Evolutionary conservation across 2,888 invertebrate genomes (phyloP), one percentile per base, ranked within the genome.

Genomic region (Eledona agricola): DNA sequence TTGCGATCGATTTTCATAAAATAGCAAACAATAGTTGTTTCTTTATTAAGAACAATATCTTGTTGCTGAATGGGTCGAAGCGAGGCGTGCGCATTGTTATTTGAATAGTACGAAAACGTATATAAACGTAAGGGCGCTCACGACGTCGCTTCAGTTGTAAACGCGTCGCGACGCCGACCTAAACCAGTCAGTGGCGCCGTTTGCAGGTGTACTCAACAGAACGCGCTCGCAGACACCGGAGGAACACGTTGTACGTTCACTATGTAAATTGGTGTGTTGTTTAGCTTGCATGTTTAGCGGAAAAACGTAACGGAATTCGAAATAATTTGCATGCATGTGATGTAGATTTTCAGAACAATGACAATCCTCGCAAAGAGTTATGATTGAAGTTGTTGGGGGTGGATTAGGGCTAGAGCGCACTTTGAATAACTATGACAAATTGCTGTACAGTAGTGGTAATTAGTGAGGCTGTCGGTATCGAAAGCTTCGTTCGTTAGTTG

Each of bases 71-170:
- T 53, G 34, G 53, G 42, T 53, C 40, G 47, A 47, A 42, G 20
- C 13, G 25, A 32, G 57, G 55, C 55, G 55, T 52, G 61, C 61
- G 56, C 61, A 58, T 54, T 50, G 38, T 38, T 51, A 52, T 38
- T 37, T 49, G 55, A 7, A 45, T 47, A 42, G 19, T 34, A 47
- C 47, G 42, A 55, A 58, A 56, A 51, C 43, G 56, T 59, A 58
- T 62, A 62, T 60, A 62, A 62, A 57, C 51, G 57, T 49, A 51
- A 58, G 54, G 59, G 42, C 60, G 56, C 58, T 51, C 43, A 34
- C 53, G 58, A 49, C 49, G 56, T 53, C 40, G 43, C 37, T 31
- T 49, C 47, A 62, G 62, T 62, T 50, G 43, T 57, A 31, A 46
- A 26, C 57, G 60, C 62, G 62, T 58, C 62, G 62, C 56, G 60